Evolutionary conservation across 2,113 vertebrate genomes (phyloP), one percentile per base, ranked within the genome.

Genomic region (Scopus umbretta): DNA sequence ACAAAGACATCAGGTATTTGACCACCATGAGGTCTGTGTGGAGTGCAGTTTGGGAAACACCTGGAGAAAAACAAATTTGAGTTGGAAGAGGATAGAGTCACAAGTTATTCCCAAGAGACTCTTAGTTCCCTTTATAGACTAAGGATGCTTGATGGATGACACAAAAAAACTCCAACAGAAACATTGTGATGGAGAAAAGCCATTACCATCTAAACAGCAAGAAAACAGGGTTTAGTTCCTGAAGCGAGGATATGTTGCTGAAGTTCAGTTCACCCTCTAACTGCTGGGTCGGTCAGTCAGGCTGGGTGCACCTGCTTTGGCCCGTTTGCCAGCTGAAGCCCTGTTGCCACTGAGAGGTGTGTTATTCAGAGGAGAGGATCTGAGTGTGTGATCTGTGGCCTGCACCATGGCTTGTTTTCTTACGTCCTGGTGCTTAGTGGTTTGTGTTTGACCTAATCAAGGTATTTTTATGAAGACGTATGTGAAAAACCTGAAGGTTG

Each of bases 281-380:
- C 26, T 42, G 30, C 20, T 1, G 5, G 53, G 56, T 61, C 8
- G 10, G 42, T 32, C 0, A 0, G 50, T 42, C 38, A 65, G 43
- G 20, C 29, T 47, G 63, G 42, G 19, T 53, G 23, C 21, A 56
- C 7, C 18, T 0, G 1, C 55, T 73, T 49, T 16, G 34, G 63
- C 42, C 43, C 2, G 2, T 9, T 18, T 16, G 30, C 52, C 58
- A 81, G n/a, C 14, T 58, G 65, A 85, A 74, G 9, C 30, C 17
- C 70, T 0, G 0, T 10, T 36, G 71, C 23, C 30, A 43, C 78
- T 8, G 27, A 21, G 34, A 32, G 32, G 22, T 9, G n/a, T 7
- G 5, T 74, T 75, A 62, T n/a, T 67, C 36, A 58, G 49, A 59
- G 32, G 16, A 80, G 22, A 62, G 26, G 52, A 36, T 8, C 29